Evolutionary conservation across 2,797 vertebrate genomes (phyloP).

Genomic region (Danio albolineatus): DNA sequence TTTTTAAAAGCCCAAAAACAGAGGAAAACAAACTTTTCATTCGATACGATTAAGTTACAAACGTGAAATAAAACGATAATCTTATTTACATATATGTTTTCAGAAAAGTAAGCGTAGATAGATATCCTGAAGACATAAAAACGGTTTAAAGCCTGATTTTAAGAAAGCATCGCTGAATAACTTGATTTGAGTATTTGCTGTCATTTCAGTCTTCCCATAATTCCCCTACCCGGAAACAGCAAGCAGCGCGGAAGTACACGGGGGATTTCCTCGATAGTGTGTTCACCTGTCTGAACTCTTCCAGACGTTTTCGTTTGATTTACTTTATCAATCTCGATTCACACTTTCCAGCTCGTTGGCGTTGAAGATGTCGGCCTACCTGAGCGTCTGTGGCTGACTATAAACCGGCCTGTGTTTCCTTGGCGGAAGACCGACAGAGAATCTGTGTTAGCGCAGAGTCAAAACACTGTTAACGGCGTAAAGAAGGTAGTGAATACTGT

Average conservation of each 20-base stretch:
- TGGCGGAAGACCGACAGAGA: constrained; percentile 19
- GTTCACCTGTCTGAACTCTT: constrained; percentile 55
- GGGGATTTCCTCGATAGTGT: constrained; percentile 74
- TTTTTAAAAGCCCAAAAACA: too few species aligned
- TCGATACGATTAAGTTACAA: too few species aligned
- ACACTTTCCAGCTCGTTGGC: not conserved
- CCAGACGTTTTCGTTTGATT: constrained; percentile 42
- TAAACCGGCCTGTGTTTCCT: constrained; percentile 23
- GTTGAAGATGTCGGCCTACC: constrained; percentile 11
- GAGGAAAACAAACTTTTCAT: too few species aligned
- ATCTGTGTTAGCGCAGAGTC: constrained; percentile 50
- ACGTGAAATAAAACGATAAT: too few species aligned
- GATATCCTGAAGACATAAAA: not conserved
- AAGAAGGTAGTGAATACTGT: constrained; percentile 15
- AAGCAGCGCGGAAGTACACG: constrained; percentile 72
- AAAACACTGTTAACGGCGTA: not conserved
- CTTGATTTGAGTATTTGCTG: not conserved
- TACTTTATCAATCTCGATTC: not conserved
- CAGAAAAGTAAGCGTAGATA: too few species aligned
- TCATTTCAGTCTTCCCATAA: constrained; percentile 27
- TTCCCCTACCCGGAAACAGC: constrained; percentile 31
- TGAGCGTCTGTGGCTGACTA: not conserved
- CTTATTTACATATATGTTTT: too few species aligned
- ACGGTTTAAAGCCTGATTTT: not conserved
- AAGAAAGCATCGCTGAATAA: not conserved